Percentiles rank a stretch among this genome's conserved stretches.
These are phyloP conservation scores for Pseudochirops corinnae DNA, from an alignment of 2,797 vertebrate species.

Conservation along the genomic window DNA sequence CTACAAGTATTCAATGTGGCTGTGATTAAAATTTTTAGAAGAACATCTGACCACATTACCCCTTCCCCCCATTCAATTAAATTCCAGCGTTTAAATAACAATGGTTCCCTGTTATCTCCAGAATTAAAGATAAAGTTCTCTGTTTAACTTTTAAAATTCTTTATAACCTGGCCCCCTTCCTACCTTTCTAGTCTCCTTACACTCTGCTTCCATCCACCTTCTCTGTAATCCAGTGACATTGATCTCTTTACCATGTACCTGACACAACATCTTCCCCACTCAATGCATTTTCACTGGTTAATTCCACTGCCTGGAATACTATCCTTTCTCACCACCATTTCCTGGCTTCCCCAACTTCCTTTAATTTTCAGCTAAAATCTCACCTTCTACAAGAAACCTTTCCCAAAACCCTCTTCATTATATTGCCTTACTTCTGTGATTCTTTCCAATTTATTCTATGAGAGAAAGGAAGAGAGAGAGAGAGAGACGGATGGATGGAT, in stretches of 20 bases:
- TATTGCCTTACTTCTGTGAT: background rate
- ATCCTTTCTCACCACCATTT: background rate
- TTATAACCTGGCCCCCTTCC: background rate
- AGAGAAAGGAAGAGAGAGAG: too few species aligned
- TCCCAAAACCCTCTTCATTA: background rate
- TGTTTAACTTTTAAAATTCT: background rate
- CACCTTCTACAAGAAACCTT: background rate
- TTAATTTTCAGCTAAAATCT: background rate
- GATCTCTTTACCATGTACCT: background rate
- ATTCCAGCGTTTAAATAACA: background rate
- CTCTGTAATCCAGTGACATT: background rate
- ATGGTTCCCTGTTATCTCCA: background rate
- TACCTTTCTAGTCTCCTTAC: background rate
- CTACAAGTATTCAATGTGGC: background rate
- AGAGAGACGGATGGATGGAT: fast-evolving
- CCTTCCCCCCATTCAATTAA: background rate
- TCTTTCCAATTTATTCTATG: background rate
- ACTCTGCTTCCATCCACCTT: background rate
- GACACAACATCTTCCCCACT: background rate
- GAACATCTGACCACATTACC: background rate
- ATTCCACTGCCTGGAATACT: background rate
- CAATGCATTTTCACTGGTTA: background rate
- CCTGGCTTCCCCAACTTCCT: background rate
- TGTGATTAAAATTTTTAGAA: background rate
- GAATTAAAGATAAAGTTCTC: background rate